Percentiles rank a stretch among this genome's conserved stretches.
These are phyloP conservation scores for Cryptotermes secundus DNA, from an alignment of 1,140 invertebrate genomes.

Conservation along the genomic window DNA sequence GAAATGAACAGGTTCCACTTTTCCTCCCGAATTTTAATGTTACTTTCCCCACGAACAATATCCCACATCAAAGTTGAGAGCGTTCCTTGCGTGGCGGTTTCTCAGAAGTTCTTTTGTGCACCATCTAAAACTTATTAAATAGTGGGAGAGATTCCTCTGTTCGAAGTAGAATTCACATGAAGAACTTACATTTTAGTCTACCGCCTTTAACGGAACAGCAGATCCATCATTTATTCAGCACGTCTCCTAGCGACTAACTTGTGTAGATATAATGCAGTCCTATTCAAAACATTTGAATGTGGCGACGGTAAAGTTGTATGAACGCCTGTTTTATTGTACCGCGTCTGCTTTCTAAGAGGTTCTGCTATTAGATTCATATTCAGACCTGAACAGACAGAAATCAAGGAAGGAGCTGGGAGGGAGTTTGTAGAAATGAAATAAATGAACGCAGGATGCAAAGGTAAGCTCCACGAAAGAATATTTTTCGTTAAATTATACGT, in stretches of 20 bases:
- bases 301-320: background rate
- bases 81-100: background rate
- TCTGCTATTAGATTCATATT: conserved; percentile 12
- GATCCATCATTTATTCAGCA: background rate
- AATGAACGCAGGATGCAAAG: background rate
- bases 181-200: background rate
- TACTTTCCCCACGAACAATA: too few relatives aligned
- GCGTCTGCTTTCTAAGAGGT: background rate
- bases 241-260: background rate
- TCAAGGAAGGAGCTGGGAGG: background rate
- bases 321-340: background rate
- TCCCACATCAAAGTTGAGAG: background rate
- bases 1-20: too few relatives aligned
- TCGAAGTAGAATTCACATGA: background rate
- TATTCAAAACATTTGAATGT: conserved; percentile 8
- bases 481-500: background rate
- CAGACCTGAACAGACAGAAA: background rate
- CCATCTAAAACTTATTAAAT: background rate
- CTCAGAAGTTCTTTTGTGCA: background rate
- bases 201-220: background rate
- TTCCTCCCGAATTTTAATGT: too few relatives aligned
- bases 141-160: background rate
- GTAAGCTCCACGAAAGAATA: background rate
- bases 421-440: background rate
- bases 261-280: background rate